These are phyloP conservation scores for Papilio demoleus DNA, from an alignment of 2,888 invertebrate species.

Conservation along the genomic window DNA sequence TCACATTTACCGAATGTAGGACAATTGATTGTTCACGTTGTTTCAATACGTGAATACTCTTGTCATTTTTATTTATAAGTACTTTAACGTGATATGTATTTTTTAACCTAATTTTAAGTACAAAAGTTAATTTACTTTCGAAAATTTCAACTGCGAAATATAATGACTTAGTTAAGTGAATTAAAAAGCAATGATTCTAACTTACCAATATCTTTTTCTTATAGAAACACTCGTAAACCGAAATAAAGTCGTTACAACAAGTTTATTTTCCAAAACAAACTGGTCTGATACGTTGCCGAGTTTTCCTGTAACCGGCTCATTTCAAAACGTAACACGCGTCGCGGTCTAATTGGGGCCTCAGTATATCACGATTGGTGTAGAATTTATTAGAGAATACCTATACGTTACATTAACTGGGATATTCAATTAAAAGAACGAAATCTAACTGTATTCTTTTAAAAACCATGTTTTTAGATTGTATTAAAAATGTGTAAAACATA, in stretches of 20 bases:
- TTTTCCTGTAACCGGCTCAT: slow-evolving; percentile 36
- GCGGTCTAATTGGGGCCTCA: slow-evolving; percentile 36
- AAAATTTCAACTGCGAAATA: no score
- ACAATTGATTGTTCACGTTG: slow-evolving; percentile 8
- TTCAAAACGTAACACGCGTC: slow-evolving; percentile 39
- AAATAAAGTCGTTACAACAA: slow-evolving; percentile 10
- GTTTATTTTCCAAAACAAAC: slow-evolving; percentile 34
- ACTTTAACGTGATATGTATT: no score
- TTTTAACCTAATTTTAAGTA: no score
- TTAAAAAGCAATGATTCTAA: no score
- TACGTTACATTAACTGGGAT: slow-evolving; percentile 27
- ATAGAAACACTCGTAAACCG: not conserved
- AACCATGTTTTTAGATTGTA: not conserved
- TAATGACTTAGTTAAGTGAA: no score
- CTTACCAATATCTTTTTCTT: no score
- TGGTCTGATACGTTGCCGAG: slow-evolving; percentile 21
- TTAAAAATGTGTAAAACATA: no score
- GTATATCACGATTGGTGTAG: slow-evolving; percentile 33
- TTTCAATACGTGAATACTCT: not conserved
- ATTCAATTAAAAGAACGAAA: slow-evolving; percentile 29
- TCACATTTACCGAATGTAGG: slow-evolving; percentile 1
- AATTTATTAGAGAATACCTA: slow-evolving; percentile 39
- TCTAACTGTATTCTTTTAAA: not conserved
- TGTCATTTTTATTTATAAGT: no score
- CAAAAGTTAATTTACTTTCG: no score